Percentiles rank a stretch among this genome's conserved stretches.
Conservation (phyloP, 2,113 vertebrate species). For the Pluvianellus socialis region DNA sequence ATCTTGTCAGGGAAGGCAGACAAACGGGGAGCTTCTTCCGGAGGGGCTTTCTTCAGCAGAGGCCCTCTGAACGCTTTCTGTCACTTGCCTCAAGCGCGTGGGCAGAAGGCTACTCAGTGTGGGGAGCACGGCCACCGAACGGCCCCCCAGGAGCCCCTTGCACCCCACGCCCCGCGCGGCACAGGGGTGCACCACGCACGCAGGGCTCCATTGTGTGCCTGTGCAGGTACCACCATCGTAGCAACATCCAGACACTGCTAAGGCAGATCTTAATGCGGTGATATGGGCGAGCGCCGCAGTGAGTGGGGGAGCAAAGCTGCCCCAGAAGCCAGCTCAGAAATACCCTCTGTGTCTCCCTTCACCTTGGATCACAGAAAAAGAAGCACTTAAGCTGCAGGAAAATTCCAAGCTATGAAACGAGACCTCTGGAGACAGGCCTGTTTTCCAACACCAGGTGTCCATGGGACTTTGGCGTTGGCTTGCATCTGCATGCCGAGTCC, state of each 20-base stretch:
- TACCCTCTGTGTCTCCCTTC: not conserved
- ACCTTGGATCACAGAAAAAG: not conserved
- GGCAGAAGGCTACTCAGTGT: not conserved
- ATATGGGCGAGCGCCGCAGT: rapidly evolving
- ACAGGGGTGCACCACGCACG: rapidly evolving
- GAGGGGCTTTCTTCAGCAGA: not conserved
- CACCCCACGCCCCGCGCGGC: rapidly evolving
- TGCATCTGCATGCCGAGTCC: not conserved
- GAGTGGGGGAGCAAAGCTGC: not conserved
- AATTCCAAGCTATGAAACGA: not conserved
- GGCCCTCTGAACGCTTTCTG: not conserved
- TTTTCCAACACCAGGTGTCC: not conserved
- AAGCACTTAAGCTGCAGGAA: not conserved
- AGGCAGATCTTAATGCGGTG: not conserved
- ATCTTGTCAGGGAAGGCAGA: slow-evolving; percentile 49
- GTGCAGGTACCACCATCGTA: not conserved
- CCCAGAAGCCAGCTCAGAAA: not conserved
- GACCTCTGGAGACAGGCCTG: not conserved
- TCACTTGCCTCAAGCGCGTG: rapidly evolving
- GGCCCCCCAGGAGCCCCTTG: not conserved
- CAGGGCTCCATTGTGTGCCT: not conserved
- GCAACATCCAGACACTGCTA: not conserved
- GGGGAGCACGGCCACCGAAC: rapidly evolving
- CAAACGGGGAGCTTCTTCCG: not conserved
- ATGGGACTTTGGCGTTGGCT: rapidly evolving